These are phyloP conservation scores for Pseudachorutes palmiensis DNA, from an alignment of 1,140 invertebrate species.

Conservation along the genomic window DNA sequence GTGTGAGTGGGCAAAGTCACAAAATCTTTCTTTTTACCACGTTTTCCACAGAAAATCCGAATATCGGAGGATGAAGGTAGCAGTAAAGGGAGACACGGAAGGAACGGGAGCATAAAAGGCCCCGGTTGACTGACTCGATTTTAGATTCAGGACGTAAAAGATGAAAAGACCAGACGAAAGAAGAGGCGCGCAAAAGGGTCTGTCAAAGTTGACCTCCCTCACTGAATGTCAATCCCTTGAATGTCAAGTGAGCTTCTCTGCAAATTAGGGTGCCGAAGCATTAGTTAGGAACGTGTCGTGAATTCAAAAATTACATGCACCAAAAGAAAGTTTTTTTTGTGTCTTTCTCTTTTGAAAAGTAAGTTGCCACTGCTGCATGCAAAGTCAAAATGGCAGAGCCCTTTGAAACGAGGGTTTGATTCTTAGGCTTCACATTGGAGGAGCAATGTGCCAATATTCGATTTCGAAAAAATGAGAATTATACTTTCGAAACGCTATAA, in stretches of 20 bases:
- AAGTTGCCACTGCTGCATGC: too few relatives aligned
- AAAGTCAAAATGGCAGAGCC: too few relatives aligned
- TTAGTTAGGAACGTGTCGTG: slow-evolving; percentile 19
- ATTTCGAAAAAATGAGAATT: too few relatives aligned
- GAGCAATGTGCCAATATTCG: too few relatives aligned
- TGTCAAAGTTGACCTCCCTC: slow-evolving; percentile 37
- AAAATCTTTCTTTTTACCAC: not conserved
- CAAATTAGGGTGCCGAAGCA: slow-evolving; percentile 36
- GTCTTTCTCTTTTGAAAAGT: not conserved
- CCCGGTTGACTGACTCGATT: slow-evolving; percentile 3
- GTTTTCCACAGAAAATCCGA: not conserved
- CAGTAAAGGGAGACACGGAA: too few relatives aligned
- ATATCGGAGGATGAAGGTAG: not conserved
- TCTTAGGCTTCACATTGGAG: too few relatives aligned
- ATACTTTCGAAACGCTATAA: too few relatives aligned
- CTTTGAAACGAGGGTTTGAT: too few relatives aligned
- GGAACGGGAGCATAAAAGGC: not conserved
- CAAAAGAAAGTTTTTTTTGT: not conserved
- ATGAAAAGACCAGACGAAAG: slow-evolving; percentile 8
- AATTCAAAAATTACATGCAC: slow-evolving; percentile 9
- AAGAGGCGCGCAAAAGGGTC: slow-evolving; percentile 18
- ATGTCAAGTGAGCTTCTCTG: slow-evolving; percentile 35
- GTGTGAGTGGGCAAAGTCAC: not conserved
- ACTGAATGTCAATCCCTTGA: slow-evolving; percentile 39
- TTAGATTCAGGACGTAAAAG: slow-evolving; percentile 12